Evolutionary conservation across 1,140 invertebrate species (phyloP).

Genomic region (Lordiphosa collinella): DNA sequence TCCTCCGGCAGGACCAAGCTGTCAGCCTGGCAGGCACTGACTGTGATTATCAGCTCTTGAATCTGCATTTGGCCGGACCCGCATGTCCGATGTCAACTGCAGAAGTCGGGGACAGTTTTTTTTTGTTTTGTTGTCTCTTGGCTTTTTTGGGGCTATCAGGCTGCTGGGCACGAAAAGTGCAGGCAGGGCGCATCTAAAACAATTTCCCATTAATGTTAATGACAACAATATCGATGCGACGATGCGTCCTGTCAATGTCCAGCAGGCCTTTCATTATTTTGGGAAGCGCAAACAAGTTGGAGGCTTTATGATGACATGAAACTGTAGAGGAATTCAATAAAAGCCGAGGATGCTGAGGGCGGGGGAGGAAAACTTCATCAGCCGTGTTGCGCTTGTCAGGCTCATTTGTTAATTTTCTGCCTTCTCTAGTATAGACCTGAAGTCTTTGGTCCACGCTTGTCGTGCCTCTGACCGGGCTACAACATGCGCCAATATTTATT

Average conservation of each 20-base stretch:
- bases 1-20: neutral
- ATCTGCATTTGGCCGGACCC: conserved; percentile 2
- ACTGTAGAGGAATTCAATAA: conserved; percentile 76
- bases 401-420: conserved; percentile 72
- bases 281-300: conserved; percentile 8
- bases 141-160: neutral
- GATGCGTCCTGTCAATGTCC: conserved; percentile 16
- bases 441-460: neutral
- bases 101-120: neutral
- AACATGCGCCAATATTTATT: conserved; percentile 62
- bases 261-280: conserved; percentile 7
- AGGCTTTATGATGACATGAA: conserved; percentile 69
- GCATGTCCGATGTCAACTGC: conserved; percentile 7
- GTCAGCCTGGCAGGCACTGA: neutral
- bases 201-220: conserved; percentile 46
- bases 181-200: conserved; percentile 23
- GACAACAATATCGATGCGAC: conserved; percentile 22
- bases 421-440: conserved; percentile 9
- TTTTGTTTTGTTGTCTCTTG: too few relatives aligned
- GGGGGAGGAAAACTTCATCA: conserved; percentile 23
- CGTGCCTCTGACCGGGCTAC: neutral
- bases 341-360: conserved; percentile 72
- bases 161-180: neutral
- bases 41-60: conserved; percentile 2
- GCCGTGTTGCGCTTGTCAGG: conserved; percentile 41